Evolutionary conservation across 1,140 invertebrate species (phyloP).

Genomic region (Drosophila aff.): DNA sequence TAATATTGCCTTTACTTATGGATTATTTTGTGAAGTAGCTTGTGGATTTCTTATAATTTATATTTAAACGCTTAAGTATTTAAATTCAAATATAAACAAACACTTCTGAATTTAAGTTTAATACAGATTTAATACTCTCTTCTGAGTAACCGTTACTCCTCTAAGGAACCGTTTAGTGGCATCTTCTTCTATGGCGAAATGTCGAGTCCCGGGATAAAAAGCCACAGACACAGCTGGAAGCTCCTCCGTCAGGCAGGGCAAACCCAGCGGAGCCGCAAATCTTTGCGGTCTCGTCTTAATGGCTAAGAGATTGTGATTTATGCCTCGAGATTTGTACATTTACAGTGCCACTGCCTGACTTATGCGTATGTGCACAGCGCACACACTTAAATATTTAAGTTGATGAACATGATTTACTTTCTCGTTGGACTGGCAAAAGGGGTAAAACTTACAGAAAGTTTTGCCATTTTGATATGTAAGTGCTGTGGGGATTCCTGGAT

Average conservation of each 20-base stretch:
- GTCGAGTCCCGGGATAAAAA: conserved; percentile 9
- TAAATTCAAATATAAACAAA: neutral
- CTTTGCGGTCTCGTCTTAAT: conserved; percentile 82
- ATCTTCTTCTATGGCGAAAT: conserved; percentile 19
- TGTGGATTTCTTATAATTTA: neutral
- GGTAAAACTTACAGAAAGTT: conserved; percentile 28
- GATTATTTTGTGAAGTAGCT: neutral
- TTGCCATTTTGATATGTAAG: conserved; percentile 10
- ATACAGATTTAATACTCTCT: conserved; percentile 4
- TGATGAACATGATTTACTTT: conserved; percentile 34
- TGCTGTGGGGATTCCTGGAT: conserved; percentile 6
- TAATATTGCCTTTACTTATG: neutral
- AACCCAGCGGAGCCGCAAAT: conserved; percentile 74
- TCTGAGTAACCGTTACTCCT: neutral
- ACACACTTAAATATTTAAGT: conserved; percentile 23
- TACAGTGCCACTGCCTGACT: conserved; percentile 18
- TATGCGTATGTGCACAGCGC: conserved; percentile 8
- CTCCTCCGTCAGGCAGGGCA: conserved; percentile 57
- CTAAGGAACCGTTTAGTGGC: conserved; percentile 7
- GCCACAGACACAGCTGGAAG: conserved; percentile 33
- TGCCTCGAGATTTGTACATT: conserved; percentile 72
- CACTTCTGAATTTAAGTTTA: neutral
- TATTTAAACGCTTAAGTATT: neutral
- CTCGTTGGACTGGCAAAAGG: conserved; percentile 9
- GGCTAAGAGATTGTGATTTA: conserved; percentile 84